Base-by-base conservation (phyloP, 2,113 vertebrate genomes). In the Tragelaphus strepsiceros region DNA sequence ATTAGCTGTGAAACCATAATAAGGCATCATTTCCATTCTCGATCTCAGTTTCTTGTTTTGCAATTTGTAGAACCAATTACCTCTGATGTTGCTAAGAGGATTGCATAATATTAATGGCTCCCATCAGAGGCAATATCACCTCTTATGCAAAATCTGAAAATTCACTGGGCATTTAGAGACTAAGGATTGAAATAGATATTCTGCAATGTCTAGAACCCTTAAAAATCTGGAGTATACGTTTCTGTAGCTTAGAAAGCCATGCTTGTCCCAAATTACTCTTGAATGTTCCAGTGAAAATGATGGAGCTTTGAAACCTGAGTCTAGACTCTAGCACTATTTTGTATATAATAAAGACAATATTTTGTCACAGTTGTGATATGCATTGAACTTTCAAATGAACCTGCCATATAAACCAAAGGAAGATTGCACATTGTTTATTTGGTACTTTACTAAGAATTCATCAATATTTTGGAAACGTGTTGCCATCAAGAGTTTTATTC, bases 141-240 rank as follows among this genome's bases (percentile, higher is more conserved):
- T 92, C 51, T 28, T 28, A 13, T 2, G 43, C 3, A 4, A 53
- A 67, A 56, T 56, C 32, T 87, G 24, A 58, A 96, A 82, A 77
- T 19, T 43, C 67, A 7, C 12, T 32, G 26, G 17, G 35, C n/a
- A 89, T 28, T 83, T 86, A 6, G 39, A 74, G 8, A 80, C 46
- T 4, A 15, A 19, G 0, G 5, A n/a, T 8, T 74, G 46, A 6
- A 19, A 15, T 59, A 64, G n/a, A 43, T 2, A 24, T 4, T 3
- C 2, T 3, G 3, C 0, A 7, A 12, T 7, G 19, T 78, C 35
- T 83, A 71, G 56, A 86, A 62, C 8, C 14, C 14, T 90, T 64
- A 26, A 22, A 53, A 32, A 30, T 77, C 59, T 46, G 53, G 3
- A 59, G 15, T 26, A 26, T 19, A 24, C 0, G 5, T 84, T 87